These are phyloP conservation scores for Portunus trituberculatus DNA, from an alignment of 1,140 invertebrate species.

Conservation along the genomic window DNA sequence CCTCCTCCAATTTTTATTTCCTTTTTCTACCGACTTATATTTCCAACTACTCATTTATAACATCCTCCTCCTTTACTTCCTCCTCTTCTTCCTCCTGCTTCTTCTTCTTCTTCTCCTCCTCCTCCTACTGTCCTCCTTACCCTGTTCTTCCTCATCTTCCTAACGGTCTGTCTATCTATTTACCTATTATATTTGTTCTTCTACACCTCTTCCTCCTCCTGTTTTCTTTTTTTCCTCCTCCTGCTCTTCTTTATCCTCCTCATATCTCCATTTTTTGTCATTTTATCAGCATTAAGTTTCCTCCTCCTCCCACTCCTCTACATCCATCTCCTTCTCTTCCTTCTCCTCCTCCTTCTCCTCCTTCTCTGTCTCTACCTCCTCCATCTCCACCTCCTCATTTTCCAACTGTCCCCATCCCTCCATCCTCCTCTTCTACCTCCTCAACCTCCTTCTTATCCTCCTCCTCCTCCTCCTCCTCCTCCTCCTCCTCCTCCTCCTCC, in stretches of 20 bases:
- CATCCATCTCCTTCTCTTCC: not conserved
- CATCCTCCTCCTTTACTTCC: no score
- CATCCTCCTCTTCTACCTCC: not conserved
- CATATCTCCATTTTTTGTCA: not conserved
- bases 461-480: not conserved
- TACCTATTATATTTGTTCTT: not conserved
- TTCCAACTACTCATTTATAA: no score
- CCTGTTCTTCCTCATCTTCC: not conserved
- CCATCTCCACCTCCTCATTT: not conserved
- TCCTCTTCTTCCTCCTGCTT: no score
- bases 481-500: not conserved
- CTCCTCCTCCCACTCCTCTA: not conserved
- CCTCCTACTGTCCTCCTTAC: not conserved
- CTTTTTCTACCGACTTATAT: no score
- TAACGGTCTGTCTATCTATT: not conserved
- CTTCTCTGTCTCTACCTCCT: not conserved
- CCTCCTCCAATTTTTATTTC: no score
- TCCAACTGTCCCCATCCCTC: not conserved
- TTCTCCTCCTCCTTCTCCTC: not conserved
- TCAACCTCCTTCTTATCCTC: not conserved
- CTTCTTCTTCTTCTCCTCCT: no score
- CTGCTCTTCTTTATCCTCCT: not conserved
- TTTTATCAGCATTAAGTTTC: no score
- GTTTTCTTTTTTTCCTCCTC: not conserved
- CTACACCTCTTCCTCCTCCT: not conserved